phyloP scores from a whole-genome alignment of 2,888 invertebrate genomes.

The Eilema depressum region DNA sequence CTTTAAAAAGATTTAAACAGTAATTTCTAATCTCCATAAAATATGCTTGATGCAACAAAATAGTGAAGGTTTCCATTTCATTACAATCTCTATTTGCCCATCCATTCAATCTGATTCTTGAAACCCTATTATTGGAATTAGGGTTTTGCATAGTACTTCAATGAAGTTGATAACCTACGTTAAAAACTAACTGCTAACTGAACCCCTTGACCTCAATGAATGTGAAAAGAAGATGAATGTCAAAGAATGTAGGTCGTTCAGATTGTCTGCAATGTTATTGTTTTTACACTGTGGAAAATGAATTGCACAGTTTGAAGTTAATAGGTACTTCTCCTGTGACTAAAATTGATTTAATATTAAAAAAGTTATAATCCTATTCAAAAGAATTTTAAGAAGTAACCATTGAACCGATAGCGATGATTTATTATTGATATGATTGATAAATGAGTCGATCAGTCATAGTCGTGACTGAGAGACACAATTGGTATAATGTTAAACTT shows the following conservation, averaged over 20 bases:
- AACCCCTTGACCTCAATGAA: constrained; percentile 47
- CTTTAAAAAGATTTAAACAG: too few relatives aligned
- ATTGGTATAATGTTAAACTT: background rate
- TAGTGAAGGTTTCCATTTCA: background rate
- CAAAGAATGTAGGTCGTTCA: constrained; percentile 31
- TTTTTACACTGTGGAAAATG: background rate
- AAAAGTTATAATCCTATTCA: background rate
- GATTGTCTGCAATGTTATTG: background rate
- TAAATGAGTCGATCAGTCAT: background rate
- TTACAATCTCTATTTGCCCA: background rate
- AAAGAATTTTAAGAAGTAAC: background rate
- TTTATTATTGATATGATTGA: background rate
- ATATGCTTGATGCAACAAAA: background rate
- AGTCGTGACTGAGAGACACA: background rate
- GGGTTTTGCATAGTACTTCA: background rate
- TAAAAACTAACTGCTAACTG: constrained; percentile 14
- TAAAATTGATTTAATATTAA: background rate
- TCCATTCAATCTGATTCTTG: background rate
- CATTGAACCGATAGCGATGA: background rate
- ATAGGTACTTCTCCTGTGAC: background rate
- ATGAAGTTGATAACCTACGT: background rate
- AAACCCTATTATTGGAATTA: background rate
- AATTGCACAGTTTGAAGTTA: background rate
- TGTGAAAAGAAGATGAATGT: constrained; percentile 30
- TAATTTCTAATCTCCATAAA: background rate